Evolutionary conservation across 2,113 vertebrate species (phyloP), one percentile per base, ranked within the genome.

Genomic region (Sceloporus undulatus): DNA sequence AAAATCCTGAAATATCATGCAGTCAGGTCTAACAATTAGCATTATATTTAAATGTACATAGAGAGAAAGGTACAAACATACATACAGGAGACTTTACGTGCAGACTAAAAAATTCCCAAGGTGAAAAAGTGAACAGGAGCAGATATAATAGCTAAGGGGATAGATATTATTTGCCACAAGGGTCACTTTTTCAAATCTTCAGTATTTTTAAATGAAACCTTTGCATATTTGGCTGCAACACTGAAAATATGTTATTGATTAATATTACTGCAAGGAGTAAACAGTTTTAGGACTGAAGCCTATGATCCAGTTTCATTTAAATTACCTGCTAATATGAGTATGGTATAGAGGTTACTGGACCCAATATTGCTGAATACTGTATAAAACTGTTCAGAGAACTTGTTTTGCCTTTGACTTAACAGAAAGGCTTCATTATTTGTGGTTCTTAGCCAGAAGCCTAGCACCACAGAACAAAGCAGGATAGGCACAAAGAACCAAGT

Each of bases 1-100:
- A 11, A 88, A 40, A 88, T 66, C 79, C 34, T 0, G 0, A 94
- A 3, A 11, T 14, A 91, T 65, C 96, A 96, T 95, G 95, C 95
- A 95, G 80, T 42, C 74, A 87, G 65, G 40, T 87, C 42, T 92
- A 86, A 92, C 21, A 84, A 90, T 59, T 87, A 92, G 78, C 84
- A 87, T 93, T 87, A 80, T 75, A 79, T 86, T 90, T 79, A 82
- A 85, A 92, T 75, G 40, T 87, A 90, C 62, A 83, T 87, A 90
- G 86, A 76, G 52, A 29, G 29, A 19, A 11, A 40, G 54, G 56
- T 4, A 4, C 23, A 90, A 77, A 90, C 91, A 87, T 82, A 1
- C 3, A 86, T 56, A 2, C 1, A 89, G 54, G 62, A 38, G 1
- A 85, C 78, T 80, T 87, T 87, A 42, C 56, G 80, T 70, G 78